phyloP scores from a whole-genome alignment of 2,888 invertebrate species.

The Drosophila paranaensis region DNA sequence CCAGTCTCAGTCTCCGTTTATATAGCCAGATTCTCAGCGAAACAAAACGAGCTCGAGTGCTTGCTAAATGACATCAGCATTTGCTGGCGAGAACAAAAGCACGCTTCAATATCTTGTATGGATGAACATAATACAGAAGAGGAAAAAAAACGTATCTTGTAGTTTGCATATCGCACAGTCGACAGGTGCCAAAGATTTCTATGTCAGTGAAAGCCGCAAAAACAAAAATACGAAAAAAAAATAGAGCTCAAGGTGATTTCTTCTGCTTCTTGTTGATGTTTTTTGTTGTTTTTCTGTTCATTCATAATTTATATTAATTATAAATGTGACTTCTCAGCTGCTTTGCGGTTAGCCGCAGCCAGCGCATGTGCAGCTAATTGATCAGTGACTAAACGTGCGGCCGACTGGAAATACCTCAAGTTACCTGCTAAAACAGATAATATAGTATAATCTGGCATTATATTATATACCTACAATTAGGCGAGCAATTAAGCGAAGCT shows the following conservation, averaged over 20 bases:
- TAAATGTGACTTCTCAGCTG: constrained; percentile 19
- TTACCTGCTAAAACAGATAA: constrained; percentile 22
- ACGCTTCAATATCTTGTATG: constrained; percentile 43
- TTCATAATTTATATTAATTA: constrained; percentile 33
- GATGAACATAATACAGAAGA: neutral
- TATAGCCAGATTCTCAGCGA: constrained; percentile 22
- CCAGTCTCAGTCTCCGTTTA: neutral
- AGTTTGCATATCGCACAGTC: constrained; percentile 38
- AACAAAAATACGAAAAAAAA: neutral
- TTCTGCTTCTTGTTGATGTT: neutral
- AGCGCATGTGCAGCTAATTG: constrained; percentile 48
- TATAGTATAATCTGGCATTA: constrained; percentile 11
- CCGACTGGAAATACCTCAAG: constrained; percentile 35
- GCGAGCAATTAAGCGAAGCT: constrained; percentile 31
- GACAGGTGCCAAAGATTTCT: constrained; percentile 43
- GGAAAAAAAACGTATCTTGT: constrained; percentile 28
- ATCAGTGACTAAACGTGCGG: constrained; percentile 55
- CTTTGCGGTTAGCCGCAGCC: constrained; percentile 18
- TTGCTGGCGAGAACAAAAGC: constrained; percentile 58
- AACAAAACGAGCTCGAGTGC: constrained; percentile 52
- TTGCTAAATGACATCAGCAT: constrained; percentile 73
- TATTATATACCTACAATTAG: constrained; percentile 38
- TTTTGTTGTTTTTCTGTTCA: neutral
- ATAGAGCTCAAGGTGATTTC: constrained; percentile 16
- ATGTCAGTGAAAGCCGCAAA: constrained; percentile 56